Base-by-base conservation (phyloP, 2,888 invertebrate species). In the Exephanes ischioxanthus region DNA sequence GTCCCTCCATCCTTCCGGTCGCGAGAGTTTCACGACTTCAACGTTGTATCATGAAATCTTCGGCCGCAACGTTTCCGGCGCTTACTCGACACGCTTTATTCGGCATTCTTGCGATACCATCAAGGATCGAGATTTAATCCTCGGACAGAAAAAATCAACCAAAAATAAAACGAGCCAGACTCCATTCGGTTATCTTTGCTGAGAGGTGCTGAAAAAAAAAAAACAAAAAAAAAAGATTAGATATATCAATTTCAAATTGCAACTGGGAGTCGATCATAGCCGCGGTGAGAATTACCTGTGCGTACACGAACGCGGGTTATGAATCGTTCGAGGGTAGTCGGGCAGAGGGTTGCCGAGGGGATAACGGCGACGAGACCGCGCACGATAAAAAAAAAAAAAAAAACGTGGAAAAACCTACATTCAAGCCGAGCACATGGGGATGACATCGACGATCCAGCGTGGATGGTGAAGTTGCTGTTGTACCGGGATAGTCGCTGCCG, bases 171-270 rank as follows among this genome's bases (percentile, higher is more conserved):
- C 75, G 19, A 30, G 11, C 11, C 0, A 45, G 14, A n/a, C 0
- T 33, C 33, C 33, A 33, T 33, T 33, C 33, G 4, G 33, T 33
- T 33, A 33, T 33, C 33, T 33, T 6, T 5, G 33, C 33, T 33
- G 33, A 33, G 30, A 30, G 33, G 33, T 45, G 68, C 58, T 41
- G 61, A 81, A 76, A 79, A 63, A 80, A 81, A 22, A 22, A 22
- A 22, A 75, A 84, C 55, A 33, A 63, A 11, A 80, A 82, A 86
- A 83, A 84, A 87, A 86, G 81, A 88, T 89, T 87, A 89, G 90
- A 84, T 72, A 90, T 91, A 91, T 90, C 90, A 91, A 91, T 92
- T 91, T 90, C 1, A 91, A 90, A 92, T 91, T 91, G 91, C 86
- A 90, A 90, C 89, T 19, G 87, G 89, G 88, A 90, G 89, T 91